phyloP scores from a whole-genome alignment of 2,888 invertebrate genomes.

The Drosophila sordidapex region DNA sequence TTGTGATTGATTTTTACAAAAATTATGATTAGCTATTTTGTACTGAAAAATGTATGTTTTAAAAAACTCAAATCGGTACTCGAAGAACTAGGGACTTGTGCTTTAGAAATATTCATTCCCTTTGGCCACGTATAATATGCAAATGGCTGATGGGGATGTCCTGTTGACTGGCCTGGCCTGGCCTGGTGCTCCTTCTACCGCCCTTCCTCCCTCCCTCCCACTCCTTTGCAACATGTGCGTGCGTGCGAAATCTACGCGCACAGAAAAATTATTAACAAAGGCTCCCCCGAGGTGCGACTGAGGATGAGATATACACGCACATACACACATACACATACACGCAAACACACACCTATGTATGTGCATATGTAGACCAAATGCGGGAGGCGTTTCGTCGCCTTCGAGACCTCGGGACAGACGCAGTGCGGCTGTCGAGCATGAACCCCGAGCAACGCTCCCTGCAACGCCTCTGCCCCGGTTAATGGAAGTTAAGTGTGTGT shows the following conservation, averaged over 20 bases:
- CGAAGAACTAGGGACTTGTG: conserved; percentile 33
- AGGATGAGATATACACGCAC: conserved; percentile 15
- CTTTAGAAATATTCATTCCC: background rate
- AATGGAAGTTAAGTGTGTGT: conserved; percentile 56
- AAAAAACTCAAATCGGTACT: background rate
- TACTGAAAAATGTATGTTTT: background rate
- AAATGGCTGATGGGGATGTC: conserved; percentile 28
- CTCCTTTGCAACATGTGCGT: conserved; percentile 62
- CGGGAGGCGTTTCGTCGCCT: conserved; percentile 47
- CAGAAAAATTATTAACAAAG: conserved; percentile 74
- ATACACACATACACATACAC: conserved; percentile 22
- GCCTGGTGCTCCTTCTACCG: background rate
- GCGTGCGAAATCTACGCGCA: conserved; percentile 71
- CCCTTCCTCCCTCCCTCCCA: conserved; percentile 1
- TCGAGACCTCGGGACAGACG: conserved; percentile 62
- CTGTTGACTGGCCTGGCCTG: conserved; percentile 20
- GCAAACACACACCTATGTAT: conserved; percentile 12
- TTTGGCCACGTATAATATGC: conserved; percentile 26
- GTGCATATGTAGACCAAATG: conserved; percentile 29
- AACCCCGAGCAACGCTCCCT: conserved; percentile 14
- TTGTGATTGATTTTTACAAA: background rate
- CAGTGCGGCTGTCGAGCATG: conserved; percentile 59
- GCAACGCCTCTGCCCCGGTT: conserved; percentile 33
- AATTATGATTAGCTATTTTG: background rate
- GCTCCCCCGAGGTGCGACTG: conserved; percentile 51